Percentiles rank a stretch among this genome's conserved stretches.
Evolutionary conservation across 2,113 vertebrate genomes (phyloP).

Genomic region (Stegostoma tigrinum): DNA sequence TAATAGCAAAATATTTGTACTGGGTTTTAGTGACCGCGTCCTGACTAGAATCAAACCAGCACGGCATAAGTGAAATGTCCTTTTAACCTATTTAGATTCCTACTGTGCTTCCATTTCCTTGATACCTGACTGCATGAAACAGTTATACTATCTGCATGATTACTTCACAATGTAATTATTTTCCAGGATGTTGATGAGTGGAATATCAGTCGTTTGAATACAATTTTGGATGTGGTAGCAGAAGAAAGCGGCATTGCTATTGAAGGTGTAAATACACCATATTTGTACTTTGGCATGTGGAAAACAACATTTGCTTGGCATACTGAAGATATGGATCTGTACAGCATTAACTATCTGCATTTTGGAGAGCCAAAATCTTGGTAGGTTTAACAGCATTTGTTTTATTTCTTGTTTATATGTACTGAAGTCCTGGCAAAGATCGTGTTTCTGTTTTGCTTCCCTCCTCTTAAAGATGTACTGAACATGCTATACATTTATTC

Average conservation of each 20-base stretch:
- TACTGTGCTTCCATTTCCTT: background rate
- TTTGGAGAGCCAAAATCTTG: slow-evolving; percentile 96
- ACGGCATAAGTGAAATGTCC: background rate
- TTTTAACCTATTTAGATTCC: background rate
- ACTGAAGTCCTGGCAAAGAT: background rate
- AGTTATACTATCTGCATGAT: background rate
- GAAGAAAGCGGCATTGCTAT: slow-evolving; percentile 92
- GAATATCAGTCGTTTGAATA: slow-evolving; percentile 89
- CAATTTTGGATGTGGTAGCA: slow-evolving; percentile 83
- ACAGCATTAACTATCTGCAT: slow-evolving; percentile 97
- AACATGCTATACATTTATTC: background rate
- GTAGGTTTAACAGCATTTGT: slow-evolving; percentile 53
- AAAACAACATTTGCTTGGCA: slow-evolving; percentile 97
- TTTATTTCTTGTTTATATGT: background rate
- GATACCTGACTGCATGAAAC: background rate
- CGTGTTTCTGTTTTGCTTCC: background rate
- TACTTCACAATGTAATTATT: slow-evolving; percentile 40
- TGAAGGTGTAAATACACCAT: slow-evolving; percentile 92
- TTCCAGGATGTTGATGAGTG: slow-evolving; percentile 80
- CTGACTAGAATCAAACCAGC: background rate
- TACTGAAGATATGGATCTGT: slow-evolving; percentile 96
- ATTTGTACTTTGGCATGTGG: slow-evolving; percentile 98
- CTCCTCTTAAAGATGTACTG: background rate
- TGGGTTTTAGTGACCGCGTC: background rate
- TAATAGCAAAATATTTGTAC: background rate